Conservation (phyloP, 2,113 vertebrate species). For the Sinosuthora webbiana region DNA sequence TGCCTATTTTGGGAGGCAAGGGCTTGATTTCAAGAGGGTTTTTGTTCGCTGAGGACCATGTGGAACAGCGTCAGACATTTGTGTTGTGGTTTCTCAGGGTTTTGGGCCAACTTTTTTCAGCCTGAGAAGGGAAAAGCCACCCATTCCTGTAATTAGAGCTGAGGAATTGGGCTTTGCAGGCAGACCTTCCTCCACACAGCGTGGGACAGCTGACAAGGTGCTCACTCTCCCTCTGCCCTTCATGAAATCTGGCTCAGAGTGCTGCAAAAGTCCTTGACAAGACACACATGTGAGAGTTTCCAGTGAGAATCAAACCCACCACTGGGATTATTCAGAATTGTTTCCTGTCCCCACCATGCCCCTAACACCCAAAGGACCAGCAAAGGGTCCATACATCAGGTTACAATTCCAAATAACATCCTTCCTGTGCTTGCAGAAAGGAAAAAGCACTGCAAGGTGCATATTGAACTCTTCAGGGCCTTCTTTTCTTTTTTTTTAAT, state of each 20-base stretch:
- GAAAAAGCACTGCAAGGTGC: background rate
- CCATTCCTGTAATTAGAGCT: constrained; percentile 36
- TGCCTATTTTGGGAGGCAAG: constrained; percentile 42
- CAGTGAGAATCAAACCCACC: background rate
- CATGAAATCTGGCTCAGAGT: background rate
- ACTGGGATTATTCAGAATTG: rapidly evolving
- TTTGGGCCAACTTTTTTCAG: constrained; percentile 35
- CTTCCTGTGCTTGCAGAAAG: background rate
- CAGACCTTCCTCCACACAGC: background rate
- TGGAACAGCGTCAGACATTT: constrained; percentile 19
- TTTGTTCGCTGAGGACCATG: background rate
- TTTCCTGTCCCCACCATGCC: background rate
- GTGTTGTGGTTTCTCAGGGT: constrained; percentile 49
- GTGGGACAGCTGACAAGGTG: rapidly evolving
- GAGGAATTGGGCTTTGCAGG: background rate
- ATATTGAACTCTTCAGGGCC: background rate
- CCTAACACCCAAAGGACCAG: background rate
- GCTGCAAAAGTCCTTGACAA: background rate
- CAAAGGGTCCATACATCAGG: rapidly evolving
- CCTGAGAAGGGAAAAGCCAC: constrained; percentile 56
- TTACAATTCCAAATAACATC: background rate
- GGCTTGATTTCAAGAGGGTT: constrained; percentile 22
- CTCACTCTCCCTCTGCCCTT: background rate
- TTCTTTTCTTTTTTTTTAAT: background rate
- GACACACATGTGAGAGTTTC: rapidly evolving